Percentiles rank a stretch among this genome's conserved stretches.
Conservation (phyloP, 2,113 vertebrate species). For the human (Homo sapiens) region DNA sequence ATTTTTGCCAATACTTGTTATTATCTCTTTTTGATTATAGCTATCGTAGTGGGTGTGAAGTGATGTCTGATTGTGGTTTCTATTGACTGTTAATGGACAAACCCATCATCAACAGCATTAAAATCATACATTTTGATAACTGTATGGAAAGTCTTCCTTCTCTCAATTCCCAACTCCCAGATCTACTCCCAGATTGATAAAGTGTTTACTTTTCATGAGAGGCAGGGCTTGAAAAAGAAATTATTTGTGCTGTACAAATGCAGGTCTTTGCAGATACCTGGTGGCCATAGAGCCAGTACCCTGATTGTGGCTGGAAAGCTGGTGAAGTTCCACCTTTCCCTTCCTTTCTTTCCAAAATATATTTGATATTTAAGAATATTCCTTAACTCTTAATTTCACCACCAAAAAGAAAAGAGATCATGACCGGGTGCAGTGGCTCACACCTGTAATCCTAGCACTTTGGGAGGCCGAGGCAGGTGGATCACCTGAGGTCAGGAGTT, state of each 20-base stretch:
- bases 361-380: conserved; percentile 1
- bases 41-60: neutral
- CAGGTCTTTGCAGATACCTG: neutral
- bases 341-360: conserved; percentile 36
- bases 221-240: neutral
- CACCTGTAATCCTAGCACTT: no score
- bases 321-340: neutral
- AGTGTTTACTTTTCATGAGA: neutral
- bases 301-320: neutral
- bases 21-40: conserved; percentile 10
- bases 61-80: neutral
- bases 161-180: neutral
- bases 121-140: conserved; percentile 20
- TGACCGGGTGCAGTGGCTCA: no score
- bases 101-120: neutral
- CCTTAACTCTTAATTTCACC: conserved; percentile 3
- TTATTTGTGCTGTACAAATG: neutral
- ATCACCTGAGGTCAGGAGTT: no score
- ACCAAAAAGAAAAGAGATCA: neutral
- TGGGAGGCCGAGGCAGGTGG: no score
- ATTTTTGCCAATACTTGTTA: neutral
- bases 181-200: neutral
- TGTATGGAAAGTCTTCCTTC: neutral
- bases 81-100: conserved; percentile 13
- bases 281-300: neutral